phyloP scores from a whole-genome alignment of 2,797 vertebrate species.

The Toxotes lorentzi region DNA sequence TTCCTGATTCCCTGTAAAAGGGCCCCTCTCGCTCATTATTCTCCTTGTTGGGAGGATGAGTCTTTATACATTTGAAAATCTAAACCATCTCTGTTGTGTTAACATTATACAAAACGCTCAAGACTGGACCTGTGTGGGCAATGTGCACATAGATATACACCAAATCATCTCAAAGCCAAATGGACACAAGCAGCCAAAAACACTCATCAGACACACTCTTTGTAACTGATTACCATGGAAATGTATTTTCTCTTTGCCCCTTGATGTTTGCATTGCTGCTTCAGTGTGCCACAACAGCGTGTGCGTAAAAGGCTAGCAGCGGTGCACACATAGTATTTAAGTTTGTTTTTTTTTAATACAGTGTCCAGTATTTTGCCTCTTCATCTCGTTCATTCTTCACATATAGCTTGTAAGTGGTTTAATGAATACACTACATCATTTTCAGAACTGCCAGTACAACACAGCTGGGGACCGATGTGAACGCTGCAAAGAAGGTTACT shows the following conservation, averaged over 20 bases:
- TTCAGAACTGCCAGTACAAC: constrained; percentile 91
- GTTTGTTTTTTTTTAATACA: neutral
- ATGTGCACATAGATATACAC: constrained; percentile 28
- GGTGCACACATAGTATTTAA: neutral
- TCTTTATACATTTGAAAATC: constrained; percentile 34
- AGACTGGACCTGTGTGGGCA: constrained; percentile 63
- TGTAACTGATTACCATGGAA: constrained; percentile 19
- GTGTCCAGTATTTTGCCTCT: neutral
- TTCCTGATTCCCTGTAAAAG: constrained; percentile 2
- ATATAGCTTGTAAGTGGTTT: constrained; percentile 3
- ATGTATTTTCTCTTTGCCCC: constrained; percentile 6
- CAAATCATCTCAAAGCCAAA: constrained; percentile 38
- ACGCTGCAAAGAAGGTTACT: constrained; percentile 92
- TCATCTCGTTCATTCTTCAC: neutral
- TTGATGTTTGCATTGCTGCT: constrained; percentile 16
- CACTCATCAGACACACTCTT: constrained; percentile 21
- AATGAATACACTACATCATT: constrained; percentile 48
- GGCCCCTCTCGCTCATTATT: neutral
- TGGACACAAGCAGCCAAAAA: constrained; percentile 26
- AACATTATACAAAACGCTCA: constrained; percentile 66
- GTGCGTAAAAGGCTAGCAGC: neutral
- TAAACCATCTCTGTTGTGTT: constrained; percentile 26
- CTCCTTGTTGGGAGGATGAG: constrained; percentile 8
- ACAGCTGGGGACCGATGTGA: constrained; percentile 93
- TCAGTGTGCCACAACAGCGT: constrained; percentile 4